Conservation (phyloP, 2,113 vertebrate species). For the Megalops atlanticus region DNA sequence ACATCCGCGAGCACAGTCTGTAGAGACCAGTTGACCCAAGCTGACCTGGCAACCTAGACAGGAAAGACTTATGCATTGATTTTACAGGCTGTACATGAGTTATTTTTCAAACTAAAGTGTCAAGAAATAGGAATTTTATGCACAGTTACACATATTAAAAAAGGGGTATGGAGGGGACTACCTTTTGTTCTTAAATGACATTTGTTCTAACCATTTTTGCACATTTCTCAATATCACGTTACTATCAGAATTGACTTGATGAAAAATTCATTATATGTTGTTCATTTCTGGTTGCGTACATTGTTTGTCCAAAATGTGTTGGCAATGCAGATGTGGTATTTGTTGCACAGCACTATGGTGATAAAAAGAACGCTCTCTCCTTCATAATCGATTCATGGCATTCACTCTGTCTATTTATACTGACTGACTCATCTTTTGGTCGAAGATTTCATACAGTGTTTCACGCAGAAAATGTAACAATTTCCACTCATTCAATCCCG, state of each 20-base stretch:
- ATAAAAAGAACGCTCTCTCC: not conserved
- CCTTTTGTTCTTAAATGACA: too few species aligned
- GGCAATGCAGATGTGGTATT: conserved; percentile 9
- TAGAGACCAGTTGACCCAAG: not conserved
- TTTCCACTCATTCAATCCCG: conserved; percentile 9
- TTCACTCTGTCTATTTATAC: conserved; percentile 33
- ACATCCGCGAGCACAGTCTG: not conserved
- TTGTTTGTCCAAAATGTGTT: not conserved
- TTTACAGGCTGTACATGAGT: not conserved
- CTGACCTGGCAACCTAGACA: not conserved
- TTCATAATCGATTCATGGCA: conserved; percentile 27
- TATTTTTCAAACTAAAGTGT: not conserved
- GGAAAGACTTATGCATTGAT: not conserved
- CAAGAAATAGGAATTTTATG: too few species aligned
- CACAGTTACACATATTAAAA: too few species aligned
- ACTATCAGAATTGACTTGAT: not conserved
- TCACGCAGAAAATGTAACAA: conserved; percentile 13
- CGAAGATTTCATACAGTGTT: conserved; percentile 20
- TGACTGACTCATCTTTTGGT: conserved; percentile 29
- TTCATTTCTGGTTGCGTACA: not conserved
- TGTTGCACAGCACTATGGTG: conserved; percentile 9
- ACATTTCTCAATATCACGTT: not conserved
- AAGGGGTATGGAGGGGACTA: too few species aligned
- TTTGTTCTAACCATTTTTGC: too few species aligned
- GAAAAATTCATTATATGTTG: not conserved